A percentile compares a stretch with the other conserved stretches of the same genome.
These are phyloP conservation scores for Scomber scombrus DNA, from an alignment of 2,113 vertebrate species.

Conservation along the genomic window DNA sequence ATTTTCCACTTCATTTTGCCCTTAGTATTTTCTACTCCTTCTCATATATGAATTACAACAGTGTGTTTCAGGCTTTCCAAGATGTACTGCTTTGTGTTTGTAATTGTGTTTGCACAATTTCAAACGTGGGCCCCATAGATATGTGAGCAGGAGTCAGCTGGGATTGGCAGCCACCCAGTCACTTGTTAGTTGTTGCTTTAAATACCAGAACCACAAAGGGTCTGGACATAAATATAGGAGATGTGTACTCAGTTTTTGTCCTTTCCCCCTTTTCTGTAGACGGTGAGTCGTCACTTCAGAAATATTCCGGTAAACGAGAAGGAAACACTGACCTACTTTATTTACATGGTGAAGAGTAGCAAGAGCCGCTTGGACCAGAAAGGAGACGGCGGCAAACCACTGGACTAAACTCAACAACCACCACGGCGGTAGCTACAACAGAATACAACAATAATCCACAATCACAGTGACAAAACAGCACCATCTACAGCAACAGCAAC, in stretches of 20 bases:
- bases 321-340: constrained; percentile 98
- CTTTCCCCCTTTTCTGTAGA: constrained; percentile 81
- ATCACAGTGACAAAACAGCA: neutral
- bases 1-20: too few species aligned
- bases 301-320: constrained; percentile 99
- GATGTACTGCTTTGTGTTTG: too few species aligned
- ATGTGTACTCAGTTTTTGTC: neutral
- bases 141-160: too few species aligned
- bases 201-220: too few species aligned
- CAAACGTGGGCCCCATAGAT: too few species aligned
- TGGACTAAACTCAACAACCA: constrained; percentile 85
- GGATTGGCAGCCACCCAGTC: too few species aligned
- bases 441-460: neutral
- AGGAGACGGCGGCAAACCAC: constrained; percentile 90
- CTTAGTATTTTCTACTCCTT: too few species aligned
- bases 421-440: neutral
- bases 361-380: constrained; percentile 98
- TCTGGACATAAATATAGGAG: too few species aligned
- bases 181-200: too few species aligned
- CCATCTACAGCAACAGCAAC: neutral
- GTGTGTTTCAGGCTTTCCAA: too few species aligned
- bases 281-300: constrained; percentile 98
- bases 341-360: constrained; percentile 99
- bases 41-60: too few species aligned
- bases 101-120: too few species aligned